Evolutionary conservation across 2,888 invertebrate species (phyloP), one percentile per base, ranked within the genome.

Genomic region (Macaria notata): DNA sequence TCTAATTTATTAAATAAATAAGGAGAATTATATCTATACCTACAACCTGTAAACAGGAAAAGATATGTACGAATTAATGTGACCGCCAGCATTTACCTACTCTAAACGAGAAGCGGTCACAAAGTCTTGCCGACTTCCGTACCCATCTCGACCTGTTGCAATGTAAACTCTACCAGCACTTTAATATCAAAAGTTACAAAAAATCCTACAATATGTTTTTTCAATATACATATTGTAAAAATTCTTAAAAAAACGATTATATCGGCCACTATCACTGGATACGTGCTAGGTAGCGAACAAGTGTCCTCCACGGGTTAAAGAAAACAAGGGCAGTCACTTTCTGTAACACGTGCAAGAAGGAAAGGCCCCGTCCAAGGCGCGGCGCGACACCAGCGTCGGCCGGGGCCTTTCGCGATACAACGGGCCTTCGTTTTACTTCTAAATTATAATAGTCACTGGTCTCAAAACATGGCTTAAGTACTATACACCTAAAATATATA

Each of bases 401-500:
- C 78, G 79, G 70, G 63, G 79, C 85, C 87, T 88, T 84, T 88
- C 88, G 41, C 51, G 36, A 56, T 59, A 75, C 77, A 76, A 46
- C 54, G 77, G 81, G 82, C 83, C 85, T 76, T 76, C 73, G 74
- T 76, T 83, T 84, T 83, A 86, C 77, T 84, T 83, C 88, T 88
- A 83, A 90, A 90, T 87, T 86, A 89, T 83, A 90, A 89, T 88
- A 90, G 87, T 89, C 88, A 91, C 89, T 89, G 90, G 90, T 90
- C 90, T 90, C 85, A 86, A 89, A 88, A 90, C 89, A 90, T 91
- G 90, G 90, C 91, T 91, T 91, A 91, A 89, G 90, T 91, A 90
- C 91, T 90, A 90, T 90, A 90, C 90, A 91, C 88, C 90, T 91
- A 90, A 88, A 88, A 89, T 90, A 90, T 87, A 91, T 91, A 91